A percentile compares a stretch with the other conserved stretches of the same genome.
phyloP scores from a whole-genome alignment of 2,113 vertebrate genomes.

The Agapornis roseicollis region DNA sequence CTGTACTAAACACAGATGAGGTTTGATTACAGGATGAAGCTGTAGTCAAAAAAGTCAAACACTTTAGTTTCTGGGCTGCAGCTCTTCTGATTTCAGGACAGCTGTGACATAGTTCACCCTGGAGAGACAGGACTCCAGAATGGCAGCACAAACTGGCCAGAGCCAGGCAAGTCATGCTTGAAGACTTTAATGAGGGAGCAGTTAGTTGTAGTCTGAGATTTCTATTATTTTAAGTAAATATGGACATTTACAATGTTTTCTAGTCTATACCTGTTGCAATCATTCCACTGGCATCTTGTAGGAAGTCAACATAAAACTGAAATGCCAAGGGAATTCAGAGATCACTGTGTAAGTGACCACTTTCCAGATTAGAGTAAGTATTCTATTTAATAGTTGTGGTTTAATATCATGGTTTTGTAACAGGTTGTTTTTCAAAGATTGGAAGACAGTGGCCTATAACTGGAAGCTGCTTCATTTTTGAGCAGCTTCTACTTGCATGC shows the following conservation, averaged over 20 bases:
- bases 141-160: not conserved
- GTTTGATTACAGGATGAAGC: not conserved
- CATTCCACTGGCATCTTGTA: not conserved
- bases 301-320: not conserved
- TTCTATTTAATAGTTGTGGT: not conserved
- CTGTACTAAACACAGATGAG: not conserved
- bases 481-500: not conserved
- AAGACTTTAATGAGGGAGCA: not conserved
- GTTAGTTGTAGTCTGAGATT: not conserved
- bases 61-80: not conserved
- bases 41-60: not conserved
- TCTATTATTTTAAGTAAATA: not conserved
- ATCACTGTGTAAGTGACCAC: not conserved
- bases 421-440: not conserved
- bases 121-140: not conserved
- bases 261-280: not conserved
- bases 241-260: not conserved
- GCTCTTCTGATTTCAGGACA: not conserved
- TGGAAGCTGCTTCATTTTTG: not conserved
- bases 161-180: not conserved
- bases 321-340: not conserved
- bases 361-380: not conserved
- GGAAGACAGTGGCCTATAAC: not conserved
- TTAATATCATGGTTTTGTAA: not conserved
- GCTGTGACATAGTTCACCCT: not conserved